Percentiles rank a stretch among this genome's conserved stretches.
Conservation (phyloP, 1,140 invertebrate species). For the Chironomus tepperi region DNA sequence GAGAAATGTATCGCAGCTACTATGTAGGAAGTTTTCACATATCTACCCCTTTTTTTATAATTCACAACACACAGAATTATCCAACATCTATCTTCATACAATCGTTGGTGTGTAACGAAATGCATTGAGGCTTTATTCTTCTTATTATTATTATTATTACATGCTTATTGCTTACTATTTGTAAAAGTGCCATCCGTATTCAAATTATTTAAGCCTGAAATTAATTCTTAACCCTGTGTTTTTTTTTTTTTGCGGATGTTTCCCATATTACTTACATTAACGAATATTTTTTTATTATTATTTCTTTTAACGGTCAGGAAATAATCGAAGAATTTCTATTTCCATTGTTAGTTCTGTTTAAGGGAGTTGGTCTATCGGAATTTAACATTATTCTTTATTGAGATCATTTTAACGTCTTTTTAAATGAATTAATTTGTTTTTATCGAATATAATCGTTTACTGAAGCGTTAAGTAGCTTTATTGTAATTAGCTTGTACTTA, state of each 20-base stretch:
- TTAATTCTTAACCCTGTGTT: conserved; percentile 17
- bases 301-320: conserved; percentile 11
- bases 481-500: too few relatives aligned
- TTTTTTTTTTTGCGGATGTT: conserved; percentile 7
- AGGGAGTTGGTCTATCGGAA: too few relatives aligned
- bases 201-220: conserved; percentile 20
- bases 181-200: conserved; percentile 19
- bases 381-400: neutral
- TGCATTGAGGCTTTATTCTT: conserved; percentile 1
- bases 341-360: too few relatives aligned
- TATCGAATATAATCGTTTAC: neutral
- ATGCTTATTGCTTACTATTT: neutral
- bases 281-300: neutral
- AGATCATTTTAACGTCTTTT: conserved; percentile 1
- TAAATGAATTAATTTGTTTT: neutral
- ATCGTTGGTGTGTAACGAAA: conserved; percentile 22
- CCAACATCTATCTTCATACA: conserved; percentile 5
- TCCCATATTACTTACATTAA: conserved; percentile 12
- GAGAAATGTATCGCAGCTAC: neutral
- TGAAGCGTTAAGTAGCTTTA: neutral
- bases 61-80: neutral
- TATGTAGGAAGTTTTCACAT: neutral
- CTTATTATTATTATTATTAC: conserved; percentile 6
- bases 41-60: conserved; percentile 16
- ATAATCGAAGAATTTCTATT: neutral